Evolutionary conservation across 1,140 invertebrate species (phyloP), one percentile per base, ranked within the genome.

Genomic region (Meloidogyne exigua): DNA sequence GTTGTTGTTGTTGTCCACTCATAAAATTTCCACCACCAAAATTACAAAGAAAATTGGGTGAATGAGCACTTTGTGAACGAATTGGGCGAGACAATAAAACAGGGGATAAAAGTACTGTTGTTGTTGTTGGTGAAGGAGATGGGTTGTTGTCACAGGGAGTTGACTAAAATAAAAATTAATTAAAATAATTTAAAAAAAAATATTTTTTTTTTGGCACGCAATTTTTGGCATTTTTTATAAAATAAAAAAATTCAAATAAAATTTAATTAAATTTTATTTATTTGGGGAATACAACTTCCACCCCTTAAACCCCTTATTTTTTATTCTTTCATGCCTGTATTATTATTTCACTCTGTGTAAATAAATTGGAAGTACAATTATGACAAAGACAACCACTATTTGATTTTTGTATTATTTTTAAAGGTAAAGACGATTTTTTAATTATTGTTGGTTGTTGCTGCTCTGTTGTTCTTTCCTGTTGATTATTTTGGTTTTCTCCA

Each of bases 61-160:
- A 73, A 3, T 82, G 82, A 28, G 71, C 44, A 28, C 82, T 85
- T 70, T 78, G 85, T 18, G 85, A 87, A 9, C 83, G 70, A 25
- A 85, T 78, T 7, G 83, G 83, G 0, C 83, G 75, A 13, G 83
- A 87, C 10, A 85, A 49, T 15, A 73, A n/a, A 25, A 85, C 83
- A 10, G 83, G 83, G 11, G 83, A 85, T 5, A 85, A 78, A 62
- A 85, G 78, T 26, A 85, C 78, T 57, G 49, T 39, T 13, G 83
- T 85, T 18, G 83, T 83, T 15, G 79, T 10, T 83, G 82, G 18
- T 83, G 82, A 28, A 18, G 28, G 23, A 63, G 63, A 68, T 25
- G 2, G 4, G 15, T 28, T 39, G 9, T 39, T 32, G 13, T 80
- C 71, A 21, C 70, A 69, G 0, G 77, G 73, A 15, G 77, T 80